phyloP scores from a whole-genome alignment of 2,888 invertebrate genomes.

The Terebella lapidaria region DNA sequence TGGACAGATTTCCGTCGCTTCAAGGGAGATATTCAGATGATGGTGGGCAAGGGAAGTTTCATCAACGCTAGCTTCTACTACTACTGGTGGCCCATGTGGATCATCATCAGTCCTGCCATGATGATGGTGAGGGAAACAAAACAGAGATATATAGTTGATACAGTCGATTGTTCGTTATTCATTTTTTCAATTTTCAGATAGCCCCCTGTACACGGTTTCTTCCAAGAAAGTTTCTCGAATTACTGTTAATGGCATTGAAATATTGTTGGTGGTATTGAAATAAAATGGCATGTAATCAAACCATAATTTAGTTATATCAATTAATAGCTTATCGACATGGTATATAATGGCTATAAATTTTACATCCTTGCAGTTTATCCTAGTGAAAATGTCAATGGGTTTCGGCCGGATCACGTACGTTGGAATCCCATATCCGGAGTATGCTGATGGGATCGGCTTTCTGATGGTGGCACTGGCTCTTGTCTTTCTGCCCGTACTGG shows the following conservation, averaged over 20 bases:
- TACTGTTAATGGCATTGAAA: too few species aligned
- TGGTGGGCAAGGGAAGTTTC: slow-evolving; percentile 57
- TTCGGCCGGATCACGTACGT: slow-evolving; percentile 64
- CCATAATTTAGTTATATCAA: too few species aligned
- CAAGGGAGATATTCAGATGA: slow-evolving; percentile 53
- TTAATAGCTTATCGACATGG: too few species aligned
- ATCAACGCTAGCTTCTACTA: slow-evolving; percentile 27
- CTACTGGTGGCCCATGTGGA: slow-evolving; percentile 72
- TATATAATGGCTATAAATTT: too few species aligned
- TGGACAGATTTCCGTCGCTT: slow-evolving; percentile 53
- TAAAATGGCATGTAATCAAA: too few species aligned
- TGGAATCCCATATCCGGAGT: slow-evolving; percentile 63
- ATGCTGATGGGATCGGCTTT: slow-evolving; percentile 69
- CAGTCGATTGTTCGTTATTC: not conserved
- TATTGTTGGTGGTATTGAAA: too few species aligned
- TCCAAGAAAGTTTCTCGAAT: too few species aligned
- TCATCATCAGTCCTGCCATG: slow-evolving; percentile 64
- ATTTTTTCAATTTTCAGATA: too few species aligned
- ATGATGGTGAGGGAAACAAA: slow-evolving; percentile 70
- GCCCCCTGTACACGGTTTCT: too few species aligned
- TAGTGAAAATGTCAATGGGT: slow-evolving; percentile 67
- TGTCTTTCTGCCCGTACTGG: slow-evolving; percentile 30
- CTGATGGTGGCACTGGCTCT: slow-evolving; percentile 54
- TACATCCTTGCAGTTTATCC: slow-evolving; percentile 68
- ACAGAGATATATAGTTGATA: not conserved